Base-by-base conservation (phyloP, 2,113 vertebrate species). In the Addax nasomaculatus region DNA sequence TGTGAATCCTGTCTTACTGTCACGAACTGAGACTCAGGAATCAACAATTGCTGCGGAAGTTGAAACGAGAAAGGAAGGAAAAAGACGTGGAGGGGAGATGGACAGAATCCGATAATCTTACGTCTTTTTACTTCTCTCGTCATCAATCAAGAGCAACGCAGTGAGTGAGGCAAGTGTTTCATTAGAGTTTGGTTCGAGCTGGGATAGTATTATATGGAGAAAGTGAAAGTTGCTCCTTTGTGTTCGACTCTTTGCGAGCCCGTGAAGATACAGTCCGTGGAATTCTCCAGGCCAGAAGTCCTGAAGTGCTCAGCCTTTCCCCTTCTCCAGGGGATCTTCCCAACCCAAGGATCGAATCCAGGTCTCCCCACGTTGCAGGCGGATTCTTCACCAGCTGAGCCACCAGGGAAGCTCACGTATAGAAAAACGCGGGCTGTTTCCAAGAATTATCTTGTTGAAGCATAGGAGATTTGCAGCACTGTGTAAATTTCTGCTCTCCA, bases 161-260 rank as follows among this genome's bases (percentile, higher is more conserved):
- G 10, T 2, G 3, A 0, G 0, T 9, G n/a, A 33, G 16, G 2
- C 10, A 60, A 15, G 30, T 36, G 2, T 27, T 47, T 11, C 2
- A 27, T 25, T 7, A 7, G 9, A 58, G 45, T 30, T 45, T 17
- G 21, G 11, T 76, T 43, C 1, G 0, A 27, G 11, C 6, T 0
- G 23, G 36, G 36, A 5, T 4, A 33, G 16, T 51, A 1, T 13
- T 21, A 21, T 5, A 1, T 17, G 27, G 47, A 3, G 36, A 36
- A 25, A 70, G 9, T 6, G 19, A 70, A 70, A 6, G n/a, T 23
- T 23, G n/a, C n/a, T 70, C 67, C 6, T 10, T 70, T 10, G 0
- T 39, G n/a, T 39, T 21, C 0, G n/a, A 70, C 19, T 23, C 67
- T 36, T 70, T 6, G 67, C 1, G 5, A 39, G n/a, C 67, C 10